A percentile compares a stretch with the other conserved stretches of the same genome.
phyloP scores from a whole-genome alignment of 2,113 vertebrate species.

The Dicentrarchus labrax region DNA sequence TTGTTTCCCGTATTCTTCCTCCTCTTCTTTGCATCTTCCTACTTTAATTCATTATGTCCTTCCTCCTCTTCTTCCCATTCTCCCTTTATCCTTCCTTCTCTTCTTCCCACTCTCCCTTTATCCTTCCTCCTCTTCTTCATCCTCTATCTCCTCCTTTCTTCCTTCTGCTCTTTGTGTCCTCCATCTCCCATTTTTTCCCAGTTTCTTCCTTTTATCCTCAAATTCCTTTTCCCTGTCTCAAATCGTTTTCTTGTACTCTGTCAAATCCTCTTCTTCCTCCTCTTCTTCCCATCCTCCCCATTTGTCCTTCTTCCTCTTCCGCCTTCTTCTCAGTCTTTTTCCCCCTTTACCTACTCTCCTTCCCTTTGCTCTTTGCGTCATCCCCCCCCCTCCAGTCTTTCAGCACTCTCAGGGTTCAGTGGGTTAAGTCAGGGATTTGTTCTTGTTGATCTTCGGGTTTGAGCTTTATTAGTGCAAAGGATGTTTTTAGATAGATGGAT shows the following conservation, averaged over 20 bases:
- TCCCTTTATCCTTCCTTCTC: neutral
- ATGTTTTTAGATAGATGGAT: slow-evolving; percentile 39
- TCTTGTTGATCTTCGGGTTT: slow-evolving; percentile 56
- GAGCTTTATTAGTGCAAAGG: slow-evolving; percentile 33
- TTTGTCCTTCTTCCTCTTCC: neutral
- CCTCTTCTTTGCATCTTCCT: neutral
- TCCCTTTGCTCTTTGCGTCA: neutral
- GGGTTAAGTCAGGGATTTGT: slow-evolving; percentile 77
- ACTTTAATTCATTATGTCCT: neutral
- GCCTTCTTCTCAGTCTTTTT: neutral
- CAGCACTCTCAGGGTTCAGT: slow-evolving; percentile 38
- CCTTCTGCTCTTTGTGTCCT: neutral
- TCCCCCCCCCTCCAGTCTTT: neutral
- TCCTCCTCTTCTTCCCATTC: too few relatives aligned
- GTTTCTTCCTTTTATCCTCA: neutral
- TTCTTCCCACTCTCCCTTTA: neutral
- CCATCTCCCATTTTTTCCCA: neutral
- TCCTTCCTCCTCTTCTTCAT: neutral
- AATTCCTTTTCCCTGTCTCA: too few relatives aligned
- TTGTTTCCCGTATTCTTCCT: neutral
- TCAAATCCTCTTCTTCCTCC: neutral
- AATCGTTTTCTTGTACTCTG: too few relatives aligned
- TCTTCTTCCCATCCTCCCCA: neutral
- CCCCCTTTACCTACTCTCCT: too few relatives aligned
- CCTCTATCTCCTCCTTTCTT: neutral